Conservation (phyloP, 2,888 invertebrate species). For the Cosmorhoe ocellata region DNA sequence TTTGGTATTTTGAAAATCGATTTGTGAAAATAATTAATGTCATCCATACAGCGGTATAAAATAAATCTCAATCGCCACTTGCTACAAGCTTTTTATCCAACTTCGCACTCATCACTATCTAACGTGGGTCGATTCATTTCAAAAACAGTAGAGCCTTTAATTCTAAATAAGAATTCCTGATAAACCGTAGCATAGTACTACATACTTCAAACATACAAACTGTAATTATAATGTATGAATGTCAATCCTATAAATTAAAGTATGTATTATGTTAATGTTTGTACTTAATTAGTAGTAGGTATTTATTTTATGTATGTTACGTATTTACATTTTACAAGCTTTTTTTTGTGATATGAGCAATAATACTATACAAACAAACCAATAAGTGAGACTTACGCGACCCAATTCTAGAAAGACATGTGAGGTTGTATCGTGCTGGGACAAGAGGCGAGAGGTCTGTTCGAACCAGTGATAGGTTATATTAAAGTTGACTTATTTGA, state of each 20-base stretch:
- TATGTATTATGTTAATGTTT: conserved; percentile 54
- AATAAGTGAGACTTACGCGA: conserved; percentile 60
- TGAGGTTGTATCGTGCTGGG: conserved; percentile 38
- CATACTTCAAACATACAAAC: conserved; percentile 5
- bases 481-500: conserved; percentile 66
- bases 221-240: conserved; percentile 20
- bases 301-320: conserved; percentile 73
- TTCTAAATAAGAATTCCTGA: background rate
- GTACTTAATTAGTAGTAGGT: conserved; percentile 80
- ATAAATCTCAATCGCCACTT: conserved; percentile 28
- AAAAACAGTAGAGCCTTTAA: background rate
- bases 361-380: conserved; percentile 70
- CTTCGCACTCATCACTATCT: background rate
- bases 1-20: conserved; percentile 34
- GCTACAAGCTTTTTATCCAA: conserved; percentile 15
- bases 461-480: conserved; percentile 64
- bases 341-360: conserved; percentile 79
- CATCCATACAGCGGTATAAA: conserved; percentile 28
- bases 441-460: conserved; percentile 36
- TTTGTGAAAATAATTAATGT: conserved; percentile 28
- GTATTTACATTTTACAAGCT: conserved; percentile 69
- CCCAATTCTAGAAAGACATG: conserved; percentile 59
- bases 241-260: conserved; percentile 16
- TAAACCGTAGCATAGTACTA: background rate
- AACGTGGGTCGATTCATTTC: conserved; percentile 3